Evolutionary conservation across 2,113 vertebrate genomes (phyloP).

Genomic region (Erpornis zantholeuca): DNA sequence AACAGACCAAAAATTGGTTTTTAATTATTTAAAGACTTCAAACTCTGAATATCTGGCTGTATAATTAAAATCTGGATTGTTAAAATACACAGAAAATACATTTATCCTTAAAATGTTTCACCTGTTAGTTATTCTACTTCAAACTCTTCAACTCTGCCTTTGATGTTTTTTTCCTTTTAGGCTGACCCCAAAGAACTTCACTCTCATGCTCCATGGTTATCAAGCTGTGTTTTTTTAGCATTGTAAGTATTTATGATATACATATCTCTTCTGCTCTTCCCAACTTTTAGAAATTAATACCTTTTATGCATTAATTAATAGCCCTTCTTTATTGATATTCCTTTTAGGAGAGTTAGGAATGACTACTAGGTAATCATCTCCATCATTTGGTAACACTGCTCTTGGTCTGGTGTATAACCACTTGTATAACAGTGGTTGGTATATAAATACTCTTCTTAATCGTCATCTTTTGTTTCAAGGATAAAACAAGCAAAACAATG

Average conservation of each 20-base stretch:
- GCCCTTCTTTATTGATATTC: background rate
- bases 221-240: background rate
- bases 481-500: slow-evolving; percentile 46
- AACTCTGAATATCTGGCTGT: background rate
- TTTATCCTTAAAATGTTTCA: background rate
- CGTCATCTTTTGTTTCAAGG: slow-evolving; percentile 27
- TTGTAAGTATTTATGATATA: background rate
- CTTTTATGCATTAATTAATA: background rate
- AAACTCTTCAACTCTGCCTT: background rate
- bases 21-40: background rate
- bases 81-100: background rate
- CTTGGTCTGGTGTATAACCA: background rate
- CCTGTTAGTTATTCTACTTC: background rate
- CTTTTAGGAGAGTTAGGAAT: background rate
- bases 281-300: background rate
- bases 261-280: background rate
- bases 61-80: background rate
- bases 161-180: background rate
- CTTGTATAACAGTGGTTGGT: background rate
- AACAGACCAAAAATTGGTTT: background rate
- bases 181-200: slow-evolving; percentile 19
- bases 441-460: slow-evolving; percentile 21
- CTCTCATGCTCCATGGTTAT: background rate
- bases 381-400: background rate
- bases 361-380: background rate